A percentile compares a stretch with the other conserved stretches of the same genome.
Conservation (phyloP, 1,140 invertebrate genomes). For the Acromyrmex echinatior region DNA sequence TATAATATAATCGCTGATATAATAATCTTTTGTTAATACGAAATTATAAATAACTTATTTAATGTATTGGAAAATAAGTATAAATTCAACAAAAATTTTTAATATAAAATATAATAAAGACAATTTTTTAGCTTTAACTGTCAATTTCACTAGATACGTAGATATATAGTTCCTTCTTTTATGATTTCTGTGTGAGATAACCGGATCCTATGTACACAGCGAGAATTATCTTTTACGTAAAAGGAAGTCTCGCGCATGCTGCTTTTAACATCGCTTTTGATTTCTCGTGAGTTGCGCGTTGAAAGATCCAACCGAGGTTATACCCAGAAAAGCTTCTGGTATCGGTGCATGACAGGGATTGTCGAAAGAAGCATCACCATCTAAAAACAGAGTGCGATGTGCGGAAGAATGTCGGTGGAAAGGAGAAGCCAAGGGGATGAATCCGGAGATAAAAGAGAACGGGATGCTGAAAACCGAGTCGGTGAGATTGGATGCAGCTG, state of each 20-base stretch:
- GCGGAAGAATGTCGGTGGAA: slow-evolving; percentile 12
- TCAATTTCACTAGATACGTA: not conserved
- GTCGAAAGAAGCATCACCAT: not conserved
- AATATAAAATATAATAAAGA: not conserved
- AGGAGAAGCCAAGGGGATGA: not conserved
- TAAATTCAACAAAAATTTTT: not conserved
- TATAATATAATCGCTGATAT: not conserved
- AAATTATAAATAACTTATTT: not conserved
- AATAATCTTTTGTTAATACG: not conserved
- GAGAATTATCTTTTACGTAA: not conserved
- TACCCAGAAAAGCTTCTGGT: slow-evolving; percentile 17
- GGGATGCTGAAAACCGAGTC: slow-evolving; percentile 39
- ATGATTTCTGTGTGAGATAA: not conserved
- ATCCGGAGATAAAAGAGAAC: slow-evolving; percentile 45
- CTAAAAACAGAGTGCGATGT: slow-evolving; percentile 7
- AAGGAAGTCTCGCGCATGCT: not conserved
- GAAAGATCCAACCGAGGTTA: slow-evolving; percentile 10
- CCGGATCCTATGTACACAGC: not conserved
- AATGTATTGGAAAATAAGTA: not conserved
- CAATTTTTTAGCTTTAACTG: not conserved
- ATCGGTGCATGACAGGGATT: not conserved
- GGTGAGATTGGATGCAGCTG: slow-evolving; percentile 58
- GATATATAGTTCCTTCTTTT: too few species aligned
- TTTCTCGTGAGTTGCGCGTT: slow-evolving; percentile 9
- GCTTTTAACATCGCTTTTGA: not conserved